Evolutionary conservation across 2,888 invertebrate genomes (phyloP), one percentile per base, ranked within the genome.

Genomic region (Celastrina argiolus): DNA sequence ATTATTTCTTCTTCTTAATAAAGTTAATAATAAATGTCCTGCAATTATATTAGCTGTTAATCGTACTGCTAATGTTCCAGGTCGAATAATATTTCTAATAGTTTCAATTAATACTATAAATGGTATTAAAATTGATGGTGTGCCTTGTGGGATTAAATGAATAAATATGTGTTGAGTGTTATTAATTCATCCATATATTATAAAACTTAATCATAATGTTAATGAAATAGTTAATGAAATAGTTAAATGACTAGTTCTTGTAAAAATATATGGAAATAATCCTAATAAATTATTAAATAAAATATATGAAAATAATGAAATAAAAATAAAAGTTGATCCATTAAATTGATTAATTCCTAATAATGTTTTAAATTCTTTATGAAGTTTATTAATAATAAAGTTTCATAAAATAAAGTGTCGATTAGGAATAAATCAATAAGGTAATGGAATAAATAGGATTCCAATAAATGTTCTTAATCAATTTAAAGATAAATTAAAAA

Each of bases 41-140:
- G 95, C 94, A 91, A 95, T 94, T 93, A 95, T 95, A 90, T 95
- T 95, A n/a, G 95, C 95, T 7, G 94, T 92, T 88, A 95, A 78
- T 72, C 95, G 95, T 68, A 95, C 92, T 0, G 94, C 93, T 88
- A 95, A 83, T 2, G 95, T 95, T 80, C 92, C 87, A 0, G 94
- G 94, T 12, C 94, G 94, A 83, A 95, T 95, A 73, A 94, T 74
- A 87, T 94, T 95, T 75, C 94, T 95, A 85, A 94, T 93, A 45
- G 93, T 92, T 93, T 95, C 95, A 92, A 95, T 95, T 83, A 94
- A 81, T 6, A 95, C 94, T 92, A 95, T 94, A 88, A 95, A 95
- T 34, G 94, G 94, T 87, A 94, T 94, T 76, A 95, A 75, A 74
- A 93, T 75, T 5, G 76, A 69, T 0, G 95, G 95, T 0, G 69